phyloP scores from a whole-genome alignment of 37 sponge, comb jelly and placozoan genomes.

The Mnemiopsis leidyi region DNA sequence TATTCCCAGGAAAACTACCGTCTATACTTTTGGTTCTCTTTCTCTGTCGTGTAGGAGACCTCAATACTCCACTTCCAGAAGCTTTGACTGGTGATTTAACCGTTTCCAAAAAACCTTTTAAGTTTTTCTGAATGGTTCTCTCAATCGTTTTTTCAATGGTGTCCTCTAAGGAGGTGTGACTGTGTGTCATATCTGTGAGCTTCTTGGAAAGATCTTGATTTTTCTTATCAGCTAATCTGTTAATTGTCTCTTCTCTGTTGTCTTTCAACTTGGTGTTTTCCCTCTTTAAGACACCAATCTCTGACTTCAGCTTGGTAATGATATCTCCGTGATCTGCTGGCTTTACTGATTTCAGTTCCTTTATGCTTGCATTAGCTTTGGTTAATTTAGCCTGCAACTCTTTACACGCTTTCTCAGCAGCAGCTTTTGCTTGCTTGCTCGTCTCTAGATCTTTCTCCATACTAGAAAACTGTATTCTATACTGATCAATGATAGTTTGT shows the following conservation, averaged over 20 bases:
- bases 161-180: not conserved
- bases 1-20: not conserved
- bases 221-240: slow-evolving; percentile 28
- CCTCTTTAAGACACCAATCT: not conserved
- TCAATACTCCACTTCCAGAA: not conserved
- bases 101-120: not conserved
- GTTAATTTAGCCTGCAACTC: not conserved
- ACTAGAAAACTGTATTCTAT: not conserved
- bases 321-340: not conserved
- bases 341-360: not conserved
- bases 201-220: slow-evolving; percentile 20
- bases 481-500: not conserved
- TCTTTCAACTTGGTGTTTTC: slow-evolving; percentile 14
- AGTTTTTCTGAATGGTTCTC: not conserved
- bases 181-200: not conserved
- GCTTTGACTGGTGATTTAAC: not conserved
- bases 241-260: not conserved
- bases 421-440: not conserved
- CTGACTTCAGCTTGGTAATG: not conserved
- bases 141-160: not conserved
- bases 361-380: too few relatives aligned
- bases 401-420: not conserved
- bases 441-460: not conserved
- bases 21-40: not conserved
- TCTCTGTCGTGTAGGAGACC: not conserved